Evolutionary conservation across 35 echinoderm and acorn worm genomes (phyloP).

Genomic region (Ptychodera flava): DNA sequence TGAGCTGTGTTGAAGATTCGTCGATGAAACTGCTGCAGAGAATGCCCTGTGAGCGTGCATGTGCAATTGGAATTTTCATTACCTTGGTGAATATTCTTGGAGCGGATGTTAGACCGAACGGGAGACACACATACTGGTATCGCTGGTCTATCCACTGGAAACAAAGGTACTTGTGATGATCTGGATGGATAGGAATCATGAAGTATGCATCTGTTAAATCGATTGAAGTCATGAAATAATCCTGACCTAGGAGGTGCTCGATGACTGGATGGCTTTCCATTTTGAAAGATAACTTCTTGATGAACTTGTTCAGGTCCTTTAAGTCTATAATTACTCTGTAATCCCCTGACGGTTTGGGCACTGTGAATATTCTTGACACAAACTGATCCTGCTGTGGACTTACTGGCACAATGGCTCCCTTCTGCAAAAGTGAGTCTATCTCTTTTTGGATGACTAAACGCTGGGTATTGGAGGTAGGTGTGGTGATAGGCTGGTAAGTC

Average conservation of each 20-base stretch:
- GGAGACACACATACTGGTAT: slow-evolving; percentile 10
- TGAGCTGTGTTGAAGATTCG: slow-evolving; percentile 12
- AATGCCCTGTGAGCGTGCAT: background rate
- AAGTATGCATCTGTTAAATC: slow-evolving; percentile 72
- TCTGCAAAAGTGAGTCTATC: slow-evolving; percentile 32
- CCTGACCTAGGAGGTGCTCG: slow-evolving; percentile 4
- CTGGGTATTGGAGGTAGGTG: no score
- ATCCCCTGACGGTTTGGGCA: slow-evolving; percentile 46
- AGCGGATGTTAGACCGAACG: background rate
- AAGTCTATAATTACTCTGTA: slow-evolving; percentile 38
- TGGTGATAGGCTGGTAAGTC: no score
- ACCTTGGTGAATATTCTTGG: slow-evolving; percentile 25
- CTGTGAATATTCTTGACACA: slow-evolving; percentile 38
- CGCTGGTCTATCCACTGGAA: slow-evolving; percentile 16
- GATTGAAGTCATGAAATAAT: slow-evolving; percentile 47
- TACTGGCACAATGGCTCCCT: slow-evolving; percentile 8
- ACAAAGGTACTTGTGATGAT: slow-evolving; percentile 22
- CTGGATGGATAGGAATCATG: slow-evolving; percentile 32
- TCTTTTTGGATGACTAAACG: slow-evolving; percentile 13
- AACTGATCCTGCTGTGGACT: slow-evolving; percentile 17
- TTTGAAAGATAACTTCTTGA: slow-evolving; percentile 43
- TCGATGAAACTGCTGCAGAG: slow-evolving; percentile 20
- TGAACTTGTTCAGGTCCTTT: slow-evolving; percentile 20
- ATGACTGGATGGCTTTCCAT: slow-evolving; percentile 31
- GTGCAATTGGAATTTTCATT: slow-evolving; percentile 13